Conservation (phyloP, 2,797 vertebrate genomes). For the Bufotes viridis region DNA sequence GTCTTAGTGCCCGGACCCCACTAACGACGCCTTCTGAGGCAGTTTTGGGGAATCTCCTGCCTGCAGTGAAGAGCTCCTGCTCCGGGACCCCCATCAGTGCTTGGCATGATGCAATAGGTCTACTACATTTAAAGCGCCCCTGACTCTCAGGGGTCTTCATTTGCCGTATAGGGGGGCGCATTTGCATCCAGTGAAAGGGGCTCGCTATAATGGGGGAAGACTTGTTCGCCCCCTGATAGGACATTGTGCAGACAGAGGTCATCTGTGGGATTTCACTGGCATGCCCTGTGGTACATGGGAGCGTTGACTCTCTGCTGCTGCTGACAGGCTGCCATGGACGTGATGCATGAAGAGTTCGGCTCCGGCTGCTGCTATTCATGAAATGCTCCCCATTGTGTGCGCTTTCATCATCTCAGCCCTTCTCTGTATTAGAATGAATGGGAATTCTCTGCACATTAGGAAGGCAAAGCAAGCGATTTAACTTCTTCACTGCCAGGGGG, state of each 20-base stretch:
- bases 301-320: neutral
- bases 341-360: constrained; percentile 19
- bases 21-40: too few relatives aligned
- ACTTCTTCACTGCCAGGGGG: neutral
- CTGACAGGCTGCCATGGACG: constrained; percentile 9
- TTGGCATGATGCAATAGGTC: too few relatives aligned
- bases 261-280: neutral
- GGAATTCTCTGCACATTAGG: neutral
- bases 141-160: too few relatives aligned
- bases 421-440: neutral
- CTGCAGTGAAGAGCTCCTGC: too few relatives aligned
- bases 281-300: neutral
- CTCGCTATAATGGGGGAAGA: neutral
- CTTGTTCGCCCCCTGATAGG: too few relatives aligned
- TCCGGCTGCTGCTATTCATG: constrained; percentile 39
- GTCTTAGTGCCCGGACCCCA: too few relatives aligned
- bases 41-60: too few relatives aligned
- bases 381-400: constrained; percentile 25
- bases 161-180: neutral
- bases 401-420: constrained; percentile 18
- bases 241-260: neutral
- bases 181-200: neutral
- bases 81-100: too few relatives aligned
- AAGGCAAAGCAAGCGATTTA: neutral
- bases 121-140: too few relatives aligned